A percentile compares a stretch with the other conserved stretches of the same genome.
Evolutionary conservation across 2,888 invertebrate species (phyloP).

Genomic region (Ligdia adustata): DNA sequence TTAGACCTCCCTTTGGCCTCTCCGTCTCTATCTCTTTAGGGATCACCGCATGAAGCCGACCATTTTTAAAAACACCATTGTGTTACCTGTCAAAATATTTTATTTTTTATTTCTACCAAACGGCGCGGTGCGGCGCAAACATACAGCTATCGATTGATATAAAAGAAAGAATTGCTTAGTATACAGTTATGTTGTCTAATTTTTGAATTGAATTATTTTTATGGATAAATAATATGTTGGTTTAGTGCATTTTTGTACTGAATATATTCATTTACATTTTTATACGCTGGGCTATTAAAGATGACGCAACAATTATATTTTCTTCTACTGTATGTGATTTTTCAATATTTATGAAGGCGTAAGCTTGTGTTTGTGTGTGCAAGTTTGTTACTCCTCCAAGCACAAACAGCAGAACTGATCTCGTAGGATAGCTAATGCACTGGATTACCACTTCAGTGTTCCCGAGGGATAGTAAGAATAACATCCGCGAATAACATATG

Average conservation of each 20-base stretch:
- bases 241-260: not conserved
- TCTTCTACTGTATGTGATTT: too few species aligned
- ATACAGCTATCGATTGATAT: slow-evolving; percentile 12
- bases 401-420: too few species aligned
- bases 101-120: slow-evolving; percentile 49
- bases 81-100: slow-evolving; percentile 76
- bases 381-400: too few species aligned
- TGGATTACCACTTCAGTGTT: too few species aligned
- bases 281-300: too few species aligned
- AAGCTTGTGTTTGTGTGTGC: too few species aligned
- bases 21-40: not conserved
- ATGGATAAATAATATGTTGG: not conserved
- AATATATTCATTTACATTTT: too few species aligned
- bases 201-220: not conserved
- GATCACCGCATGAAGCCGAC: slow-evolving; percentile 58
- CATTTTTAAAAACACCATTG: slow-evolving; percentile 61
- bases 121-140: slow-evolving; percentile 20
- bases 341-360: too few species aligned
- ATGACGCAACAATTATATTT: too few species aligned
- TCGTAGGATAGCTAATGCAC: too few species aligned
- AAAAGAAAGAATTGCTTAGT: not conserved
- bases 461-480: too few species aligned
- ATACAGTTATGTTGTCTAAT: not conserved
- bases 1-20: not conserved
- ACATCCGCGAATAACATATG: too few species aligned